Evolutionary conservation across 2,113 vertebrate genomes (phyloP).

Genomic region (Mixornis gularis): DNA sequence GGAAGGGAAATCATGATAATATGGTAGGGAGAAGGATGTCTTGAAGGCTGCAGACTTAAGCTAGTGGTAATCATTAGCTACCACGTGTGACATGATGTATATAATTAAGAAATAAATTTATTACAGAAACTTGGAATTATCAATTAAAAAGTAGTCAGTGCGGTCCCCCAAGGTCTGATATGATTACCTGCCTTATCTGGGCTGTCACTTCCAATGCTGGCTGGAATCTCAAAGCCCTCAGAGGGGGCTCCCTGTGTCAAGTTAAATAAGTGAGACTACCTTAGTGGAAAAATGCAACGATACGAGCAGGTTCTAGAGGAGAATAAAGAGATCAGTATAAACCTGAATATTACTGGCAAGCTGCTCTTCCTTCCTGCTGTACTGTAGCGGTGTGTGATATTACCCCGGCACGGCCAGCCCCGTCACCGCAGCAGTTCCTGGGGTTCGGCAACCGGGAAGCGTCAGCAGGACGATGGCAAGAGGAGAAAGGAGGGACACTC

Average conservation of each 20-base stretch:
- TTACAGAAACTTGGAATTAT: slow-evolving; percentile 82
- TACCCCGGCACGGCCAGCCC: too few species aligned
- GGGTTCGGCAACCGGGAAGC: too few species aligned
- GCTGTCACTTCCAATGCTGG: slow-evolving; percentile 83
- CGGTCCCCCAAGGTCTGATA: slow-evolving; percentile 73
- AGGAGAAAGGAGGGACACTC: too few species aligned
- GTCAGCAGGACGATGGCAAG: too few species aligned
- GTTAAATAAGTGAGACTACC: slow-evolving; percentile 72
- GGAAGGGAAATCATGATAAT: slow-evolving; percentile 36
- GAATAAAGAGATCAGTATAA: slow-evolving; percentile 7
- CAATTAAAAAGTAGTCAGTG: slow-evolving; percentile 78
- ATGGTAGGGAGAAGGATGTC: neutral
- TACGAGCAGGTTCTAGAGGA: slow-evolving; percentile 17
- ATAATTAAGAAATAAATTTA: slow-evolving; percentile 86
- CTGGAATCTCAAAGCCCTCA: slow-evolving; percentile 74
- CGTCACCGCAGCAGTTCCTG: too few species aligned
- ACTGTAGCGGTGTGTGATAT: too few species aligned
- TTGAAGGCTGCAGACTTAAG: slow-evolving; percentile 58
- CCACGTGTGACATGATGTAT: slow-evolving; percentile 62
- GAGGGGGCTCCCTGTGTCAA: slow-evolving; percentile 78
- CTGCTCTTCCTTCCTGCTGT: neutral
- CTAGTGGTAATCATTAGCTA: slow-evolving; percentile 73
- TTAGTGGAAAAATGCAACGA: slow-evolving; percentile 46
- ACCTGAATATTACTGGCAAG: neutral
- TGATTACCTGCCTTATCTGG: slow-evolving; percentile 84